phyloP scores from a whole-genome alignment of 2,888 invertebrate species.

The Pyralis farinalis region DNA sequence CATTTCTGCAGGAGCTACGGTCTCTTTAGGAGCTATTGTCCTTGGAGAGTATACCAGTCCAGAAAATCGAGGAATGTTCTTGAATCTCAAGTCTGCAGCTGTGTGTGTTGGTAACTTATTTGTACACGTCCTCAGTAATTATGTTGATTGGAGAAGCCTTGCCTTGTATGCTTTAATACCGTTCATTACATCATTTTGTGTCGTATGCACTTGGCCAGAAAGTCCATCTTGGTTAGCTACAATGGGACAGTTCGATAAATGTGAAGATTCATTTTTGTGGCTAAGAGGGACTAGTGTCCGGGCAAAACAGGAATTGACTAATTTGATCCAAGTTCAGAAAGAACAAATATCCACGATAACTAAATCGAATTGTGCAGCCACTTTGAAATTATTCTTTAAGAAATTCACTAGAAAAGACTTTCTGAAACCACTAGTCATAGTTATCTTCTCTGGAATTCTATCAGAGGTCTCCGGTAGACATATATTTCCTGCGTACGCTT shows the following conservation, averaged over 20 bases:
- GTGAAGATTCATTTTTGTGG: constrained; percentile 71
- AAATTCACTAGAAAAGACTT: constrained; percentile 31
- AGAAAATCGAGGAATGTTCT: constrained; percentile 39
- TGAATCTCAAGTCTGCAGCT: constrained; percentile 36
- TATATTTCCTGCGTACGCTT: constrained; percentile 39
- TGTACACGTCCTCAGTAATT: constrained; percentile 34
- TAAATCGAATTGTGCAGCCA: constrained; percentile 1
- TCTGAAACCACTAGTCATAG: constrained; percentile 33
- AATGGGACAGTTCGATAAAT: constrained; percentile 54
- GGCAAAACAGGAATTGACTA: constrained; percentile 28
- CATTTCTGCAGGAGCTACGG: constrained; percentile 61
- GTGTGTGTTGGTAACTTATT: constrained; percentile 31
- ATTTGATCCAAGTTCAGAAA: constrained; percentile 34
- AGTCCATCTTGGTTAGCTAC: constrained; percentile 82
- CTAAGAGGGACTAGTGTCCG: constrained; percentile 57
- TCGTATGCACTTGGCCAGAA: constrained; percentile 75
- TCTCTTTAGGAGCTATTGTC: constrained; percentile 42
- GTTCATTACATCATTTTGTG: constrained; percentile 24
- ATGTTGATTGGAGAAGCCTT: constrained; percentile 34
- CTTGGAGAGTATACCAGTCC: constrained; percentile 50
- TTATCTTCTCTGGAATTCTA: constrained; percentile 29
- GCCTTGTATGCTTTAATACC: constrained; percentile 31
- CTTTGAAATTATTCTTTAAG: constrained; percentile 12
- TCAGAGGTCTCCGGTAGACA: constrained; percentile 41
- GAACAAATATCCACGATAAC: constrained; percentile 11